Conservation (phyloP, 2,797 vertebrate genomes). For the Mareca strepera region DNA sequence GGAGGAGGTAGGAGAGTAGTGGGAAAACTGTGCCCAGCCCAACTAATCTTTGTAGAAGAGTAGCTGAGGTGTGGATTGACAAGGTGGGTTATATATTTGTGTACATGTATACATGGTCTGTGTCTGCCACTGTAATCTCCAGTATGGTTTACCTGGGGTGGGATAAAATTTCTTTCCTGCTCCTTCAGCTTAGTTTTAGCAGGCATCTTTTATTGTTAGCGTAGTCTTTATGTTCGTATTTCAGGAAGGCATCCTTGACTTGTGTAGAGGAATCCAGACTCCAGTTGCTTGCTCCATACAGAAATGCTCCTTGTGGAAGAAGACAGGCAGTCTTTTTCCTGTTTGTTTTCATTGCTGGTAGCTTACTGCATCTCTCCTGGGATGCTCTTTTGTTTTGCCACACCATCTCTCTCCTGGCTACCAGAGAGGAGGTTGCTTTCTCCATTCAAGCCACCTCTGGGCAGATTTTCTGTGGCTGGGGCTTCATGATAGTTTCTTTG, state of each 20-base stretch:
- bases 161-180: background rate
- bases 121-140: background rate
- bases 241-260: background rate
- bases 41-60: background rate
- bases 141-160: background rate
- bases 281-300: background rate
- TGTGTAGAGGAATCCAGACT: background rate
- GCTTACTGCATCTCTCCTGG: background rate
- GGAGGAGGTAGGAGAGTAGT: background rate
- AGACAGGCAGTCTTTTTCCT: background rate
- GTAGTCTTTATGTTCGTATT: fast-evolving
- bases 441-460: background rate
- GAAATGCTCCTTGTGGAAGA: background rate
- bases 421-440: background rate
- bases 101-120: too few relatives aligned
- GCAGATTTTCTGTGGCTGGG: background rate
- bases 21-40: background rate
- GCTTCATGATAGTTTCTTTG: background rate
- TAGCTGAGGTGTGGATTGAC: background rate
- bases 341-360: fast-evolving
- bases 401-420: too few relatives aligned
- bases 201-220: background rate
- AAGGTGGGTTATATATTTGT: background rate
- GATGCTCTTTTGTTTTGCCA: background rate
- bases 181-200: background rate